phyloP scores from a whole-genome alignment of 2,797 vertebrate species.

The Alca torda region DNA sequence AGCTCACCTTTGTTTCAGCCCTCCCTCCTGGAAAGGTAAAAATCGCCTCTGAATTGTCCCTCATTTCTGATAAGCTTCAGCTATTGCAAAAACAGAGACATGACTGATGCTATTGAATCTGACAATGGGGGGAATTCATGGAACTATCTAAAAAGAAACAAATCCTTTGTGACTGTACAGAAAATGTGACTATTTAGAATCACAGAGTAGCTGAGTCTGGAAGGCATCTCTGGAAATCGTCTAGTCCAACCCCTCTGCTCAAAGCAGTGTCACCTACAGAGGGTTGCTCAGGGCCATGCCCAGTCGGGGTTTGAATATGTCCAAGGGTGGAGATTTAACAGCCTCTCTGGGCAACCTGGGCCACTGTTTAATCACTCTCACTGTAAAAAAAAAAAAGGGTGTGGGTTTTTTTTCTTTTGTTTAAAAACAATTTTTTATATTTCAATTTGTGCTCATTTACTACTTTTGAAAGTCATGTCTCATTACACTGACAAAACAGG shows the following conservation, averaged over 20 bases:
- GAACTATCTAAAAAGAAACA: not conserved
- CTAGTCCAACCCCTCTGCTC: not conserved
- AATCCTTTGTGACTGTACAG: not conserved
- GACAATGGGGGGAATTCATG: not conserved
- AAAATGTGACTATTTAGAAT: not conserved
- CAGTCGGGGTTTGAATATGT: not conserved
- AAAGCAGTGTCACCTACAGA: not conserved
- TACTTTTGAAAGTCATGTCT: not conserved
- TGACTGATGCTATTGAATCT: not conserved
- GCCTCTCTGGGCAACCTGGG: not conserved
- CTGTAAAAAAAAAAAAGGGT: not conserved
- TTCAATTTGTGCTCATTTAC: not conserved
- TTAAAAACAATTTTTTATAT: not conserved
- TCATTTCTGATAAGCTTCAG: not conserved
- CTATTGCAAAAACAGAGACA: not conserved
- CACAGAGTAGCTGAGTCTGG: not conserved
- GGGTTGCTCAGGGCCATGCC: not conserved
- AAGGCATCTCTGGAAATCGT: not conserved
- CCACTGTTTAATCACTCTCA: not conserved
- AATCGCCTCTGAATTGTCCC: not conserved
- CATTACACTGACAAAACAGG: not conserved
- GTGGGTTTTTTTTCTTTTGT: not conserved
- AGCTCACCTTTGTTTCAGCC: not conserved
- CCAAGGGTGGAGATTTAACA: not conserved
- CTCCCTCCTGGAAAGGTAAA: not conserved